Evolutionary conservation across 2,888 invertebrate species (phyloP).

Genomic region (Plebejus anna): DNA sequence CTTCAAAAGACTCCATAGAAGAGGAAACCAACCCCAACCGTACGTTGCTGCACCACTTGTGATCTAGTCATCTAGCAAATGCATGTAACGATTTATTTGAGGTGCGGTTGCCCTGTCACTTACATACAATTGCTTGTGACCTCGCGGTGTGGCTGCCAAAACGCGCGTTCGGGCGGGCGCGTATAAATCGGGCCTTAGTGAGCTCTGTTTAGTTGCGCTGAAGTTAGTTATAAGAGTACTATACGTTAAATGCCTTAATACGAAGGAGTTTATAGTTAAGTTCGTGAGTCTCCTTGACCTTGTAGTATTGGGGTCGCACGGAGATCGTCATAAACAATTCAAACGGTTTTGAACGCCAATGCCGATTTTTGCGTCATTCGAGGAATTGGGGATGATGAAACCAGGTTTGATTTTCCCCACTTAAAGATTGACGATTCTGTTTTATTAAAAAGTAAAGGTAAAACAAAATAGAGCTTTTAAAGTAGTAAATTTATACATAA

Average conservation of each 20-base stretch:
- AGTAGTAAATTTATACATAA: neutral
- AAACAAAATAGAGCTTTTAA: neutral
- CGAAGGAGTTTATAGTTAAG: neutral
- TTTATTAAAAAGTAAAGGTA: neutral
- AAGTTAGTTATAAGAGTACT: no score
- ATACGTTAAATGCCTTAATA: neutral
- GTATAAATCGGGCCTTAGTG: no score
- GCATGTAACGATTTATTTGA: no score
- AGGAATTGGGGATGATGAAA: constrained; percentile 1
- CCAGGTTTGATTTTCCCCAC: neutral
- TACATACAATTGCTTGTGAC: no score
- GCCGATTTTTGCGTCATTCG: neutral
- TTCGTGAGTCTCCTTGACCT: neutral
- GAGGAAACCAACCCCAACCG: no score
- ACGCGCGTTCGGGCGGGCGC: no score
- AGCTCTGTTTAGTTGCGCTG: no score
- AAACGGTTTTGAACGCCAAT: constrained; percentile 14
- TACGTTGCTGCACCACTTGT: no score
- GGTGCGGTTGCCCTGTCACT: no score
- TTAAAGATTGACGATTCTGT: neutral
- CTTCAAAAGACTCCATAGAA: no score
- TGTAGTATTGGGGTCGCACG: constrained; percentile 10
- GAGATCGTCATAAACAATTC: constrained; percentile 10
- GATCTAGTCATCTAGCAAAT: no score
- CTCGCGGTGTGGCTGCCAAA: no score